Evolutionary conservation across 2,113 vertebrate species (phyloP), one percentile per base, ranked within the genome.

Genomic region (Beaufortia kweichowensis): DNA sequence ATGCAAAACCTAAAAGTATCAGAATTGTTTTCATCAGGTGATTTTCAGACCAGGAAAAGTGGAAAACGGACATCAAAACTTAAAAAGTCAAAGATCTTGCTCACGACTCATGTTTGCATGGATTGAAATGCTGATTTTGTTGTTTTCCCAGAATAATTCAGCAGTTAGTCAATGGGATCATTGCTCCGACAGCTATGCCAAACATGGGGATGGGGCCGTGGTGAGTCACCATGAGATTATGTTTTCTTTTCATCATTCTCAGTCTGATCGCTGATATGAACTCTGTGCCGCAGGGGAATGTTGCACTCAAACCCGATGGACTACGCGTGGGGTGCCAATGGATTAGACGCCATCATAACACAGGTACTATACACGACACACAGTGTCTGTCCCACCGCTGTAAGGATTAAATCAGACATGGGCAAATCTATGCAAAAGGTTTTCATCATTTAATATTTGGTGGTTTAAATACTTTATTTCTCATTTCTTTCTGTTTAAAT

Each of bases 291-390:
- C 72, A 92, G 97, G 97, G 96, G 95, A 28, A 92, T 98, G 89
- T 84, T 98, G 82, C 96, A 99, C 89, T 98, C 96, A 14, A 98
- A 95, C 85, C 96, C 96, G 1, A 96, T 98, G 95, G 96, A 99
- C 89, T 98, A 98, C 0, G 96, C 96, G 1, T 98, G 96, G 97
- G 96, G 96, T 39, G 95, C 94, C 81, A 98, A 97, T 0, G 97
- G 96, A 77, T 90, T 99, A 77, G 96, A 98, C 61, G 92, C 95
- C 0, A 98, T 99, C 79, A 98, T 99, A 76, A 98, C 96, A 23
- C 96, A 98, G 94, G 97, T 99, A 68, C 15, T 10, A 23, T 15
- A 24, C 19, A 31, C 24, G 8, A 53, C 48, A 21, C 19, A 7
- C 9, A 39, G 11, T 46, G 11, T 59, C 56, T 59, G 23, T 59